These are phyloP conservation scores for Mus spicilegus DNA, from an alignment of 2,113 vertebrate genomes.

Conservation along the genomic window DNA sequence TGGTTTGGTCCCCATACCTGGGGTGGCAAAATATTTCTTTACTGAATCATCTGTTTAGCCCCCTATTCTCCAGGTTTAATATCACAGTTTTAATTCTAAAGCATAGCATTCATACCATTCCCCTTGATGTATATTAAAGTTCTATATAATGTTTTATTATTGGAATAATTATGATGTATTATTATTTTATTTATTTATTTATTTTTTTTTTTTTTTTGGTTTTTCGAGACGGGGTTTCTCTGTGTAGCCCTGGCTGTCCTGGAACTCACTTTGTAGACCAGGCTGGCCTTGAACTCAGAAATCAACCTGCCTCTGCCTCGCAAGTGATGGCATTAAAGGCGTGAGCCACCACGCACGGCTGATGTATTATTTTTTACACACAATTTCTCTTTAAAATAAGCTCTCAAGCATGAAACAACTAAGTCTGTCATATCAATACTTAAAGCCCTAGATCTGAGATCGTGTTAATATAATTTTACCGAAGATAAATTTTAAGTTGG, in stretches of 20 bases:
- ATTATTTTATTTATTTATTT: too few species aligned
- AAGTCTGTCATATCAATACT: background rate
- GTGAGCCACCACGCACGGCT: too few species aligned
- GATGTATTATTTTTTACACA: background rate
- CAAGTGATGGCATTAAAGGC: too few species aligned
- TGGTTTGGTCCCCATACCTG: background rate
- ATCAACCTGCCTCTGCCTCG: too few species aligned
- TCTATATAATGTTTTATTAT: conserved; percentile 13
- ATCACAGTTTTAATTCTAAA: background rate
- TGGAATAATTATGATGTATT: conserved; percentile 46
- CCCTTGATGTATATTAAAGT: conserved; percentile 32
- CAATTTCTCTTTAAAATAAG: conserved; percentile 33
- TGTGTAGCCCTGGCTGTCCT: too few species aligned
- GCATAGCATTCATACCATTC: background rate
- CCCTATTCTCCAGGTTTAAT: background rate
- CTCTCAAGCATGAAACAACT: background rate
- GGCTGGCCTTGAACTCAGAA: too few species aligned
- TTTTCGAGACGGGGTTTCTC: too few species aligned
- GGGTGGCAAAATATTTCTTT: background rate
- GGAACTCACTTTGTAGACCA: too few species aligned
- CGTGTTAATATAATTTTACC: background rate
- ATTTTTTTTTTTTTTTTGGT: too few species aligned
- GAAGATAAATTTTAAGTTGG: conserved; percentile 13
- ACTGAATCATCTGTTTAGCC: conserved; percentile 1
- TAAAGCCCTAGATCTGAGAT: background rate